These are phyloP conservation scores for Vanessa tameamea DNA, from an alignment of 1,140 invertebrate species.

Conservation along the genomic window DNA sequence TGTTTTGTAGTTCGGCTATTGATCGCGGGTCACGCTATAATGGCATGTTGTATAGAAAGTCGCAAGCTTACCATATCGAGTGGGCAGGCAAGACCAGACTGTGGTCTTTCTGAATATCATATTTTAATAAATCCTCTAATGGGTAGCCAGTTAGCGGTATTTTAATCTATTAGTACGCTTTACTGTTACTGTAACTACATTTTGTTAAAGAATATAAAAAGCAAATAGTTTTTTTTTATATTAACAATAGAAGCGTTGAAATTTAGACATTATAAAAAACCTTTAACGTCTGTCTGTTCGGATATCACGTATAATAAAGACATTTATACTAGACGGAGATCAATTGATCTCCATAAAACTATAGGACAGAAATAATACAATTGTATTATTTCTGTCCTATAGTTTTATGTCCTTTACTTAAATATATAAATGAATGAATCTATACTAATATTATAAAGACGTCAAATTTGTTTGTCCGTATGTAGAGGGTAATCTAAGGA, in stretches of 20 bases:
- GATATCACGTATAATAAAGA: slow-evolving; percentile 2
- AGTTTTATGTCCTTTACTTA: background rate
- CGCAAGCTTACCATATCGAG: slow-evolving; percentile 56
- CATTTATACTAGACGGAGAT: background rate
- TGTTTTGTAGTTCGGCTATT: slow-evolving; percentile 31
- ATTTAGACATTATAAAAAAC: background rate
- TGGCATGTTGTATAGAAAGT: slow-evolving; percentile 58
- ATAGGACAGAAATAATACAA: background rate
- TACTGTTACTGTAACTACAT: background rate
- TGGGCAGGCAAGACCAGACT: slow-evolving; percentile 39
- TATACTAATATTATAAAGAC: too few relatives aligned
- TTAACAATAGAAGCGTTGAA: background rate
- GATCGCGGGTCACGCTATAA: slow-evolving; percentile 43
- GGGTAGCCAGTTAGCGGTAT: slow-evolving; percentile 18
- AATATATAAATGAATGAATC: background rate
- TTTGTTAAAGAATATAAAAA: too few relatives aligned
- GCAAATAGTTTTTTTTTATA: too few relatives aligned
- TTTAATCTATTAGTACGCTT: slow-evolving; percentile 11
- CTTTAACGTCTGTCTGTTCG: background rate
- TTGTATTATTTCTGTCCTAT: background rate
- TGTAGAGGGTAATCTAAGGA: too few relatives aligned
- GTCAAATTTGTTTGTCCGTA: too few relatives aligned
- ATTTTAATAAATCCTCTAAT: slow-evolving; percentile 55
- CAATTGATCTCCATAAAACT: background rate
- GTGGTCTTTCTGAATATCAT: slow-evolving; percentile 57